Evolutionary conservation across 2,888 invertebrate genomes (phyloP).

Genomic region (Dyspetes luteomarginatus): DNA sequence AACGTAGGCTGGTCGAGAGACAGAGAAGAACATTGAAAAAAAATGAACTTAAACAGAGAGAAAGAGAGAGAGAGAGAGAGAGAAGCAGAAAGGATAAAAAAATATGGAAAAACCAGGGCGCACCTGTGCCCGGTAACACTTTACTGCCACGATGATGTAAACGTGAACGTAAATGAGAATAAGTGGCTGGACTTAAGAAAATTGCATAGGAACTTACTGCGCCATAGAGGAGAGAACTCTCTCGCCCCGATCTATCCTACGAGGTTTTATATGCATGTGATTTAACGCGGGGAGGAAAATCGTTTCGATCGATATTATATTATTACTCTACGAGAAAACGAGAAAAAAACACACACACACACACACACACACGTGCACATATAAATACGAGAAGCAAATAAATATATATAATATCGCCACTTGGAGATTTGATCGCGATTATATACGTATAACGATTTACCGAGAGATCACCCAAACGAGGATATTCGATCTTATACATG

Average conservation of each 20-base stretch:
- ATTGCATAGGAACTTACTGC: slow-evolving; percentile 76
- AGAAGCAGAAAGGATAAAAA: slow-evolving; percentile 17
- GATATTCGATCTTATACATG: not conserved
- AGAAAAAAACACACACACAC: not conserved
- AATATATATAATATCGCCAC: slow-evolving; percentile 10
- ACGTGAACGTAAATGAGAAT: slow-evolving; percentile 82
- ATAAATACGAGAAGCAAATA: slow-evolving; percentile 9
- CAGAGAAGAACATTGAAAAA: slow-evolving; percentile 6
- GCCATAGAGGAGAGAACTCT: slow-evolving; percentile 28
- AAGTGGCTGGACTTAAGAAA: slow-evolving; percentile 79
- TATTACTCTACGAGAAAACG: slow-evolving; percentile 30
- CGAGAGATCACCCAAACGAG: slow-evolving; percentile 3
- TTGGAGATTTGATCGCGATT: slow-evolving; percentile 43
- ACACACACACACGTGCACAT: not conserved
- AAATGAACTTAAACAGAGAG: slow-evolving; percentile 13
- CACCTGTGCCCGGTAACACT: slow-evolving; percentile 82
- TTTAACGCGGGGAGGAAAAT: slow-evolving; percentile 42
- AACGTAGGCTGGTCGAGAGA: slow-evolving; percentile 1
- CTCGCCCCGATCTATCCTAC: too few relatives aligned
- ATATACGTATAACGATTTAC: slow-evolving; percentile 18
- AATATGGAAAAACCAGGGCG: slow-evolving; percentile 76
- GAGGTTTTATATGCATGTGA: too few relatives aligned
- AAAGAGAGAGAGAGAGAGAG: slow-evolving; percentile 14
- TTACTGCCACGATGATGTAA: slow-evolving; percentile 82
- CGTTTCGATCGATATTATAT: slow-evolving; percentile 58